Percentiles rank a stretch among this genome's conserved stretches.
phyloP scores from a whole-genome alignment of 1,140 invertebrate species.

The Araneus ventricosus region DNA sequence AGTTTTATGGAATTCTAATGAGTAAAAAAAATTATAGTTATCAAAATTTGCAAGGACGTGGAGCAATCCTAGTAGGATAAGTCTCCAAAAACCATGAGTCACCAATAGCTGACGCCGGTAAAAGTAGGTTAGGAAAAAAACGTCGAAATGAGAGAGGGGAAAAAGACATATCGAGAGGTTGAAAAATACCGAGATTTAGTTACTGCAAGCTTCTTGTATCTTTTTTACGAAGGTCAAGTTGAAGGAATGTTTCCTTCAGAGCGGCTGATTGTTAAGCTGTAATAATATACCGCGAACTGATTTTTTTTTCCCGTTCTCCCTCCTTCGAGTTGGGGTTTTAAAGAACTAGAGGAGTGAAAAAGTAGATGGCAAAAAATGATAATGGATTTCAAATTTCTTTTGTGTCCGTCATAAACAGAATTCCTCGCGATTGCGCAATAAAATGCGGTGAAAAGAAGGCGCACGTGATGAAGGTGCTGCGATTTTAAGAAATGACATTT shows the following conservation, averaged over 20 bases:
- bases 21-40: too few relatives aligned
- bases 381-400: slow-evolving; percentile 58
- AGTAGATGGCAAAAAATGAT: background rate
- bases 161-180: background rate
- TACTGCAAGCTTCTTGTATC: background rate
- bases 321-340: background rate
- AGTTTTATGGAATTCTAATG: too few relatives aligned
- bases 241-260: slow-evolving; percentile 14
- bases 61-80: too few relatives aligned
- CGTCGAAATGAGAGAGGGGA: background rate
- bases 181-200: background rate
- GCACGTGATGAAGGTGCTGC: too few relatives aligned
- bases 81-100: too few relatives aligned
- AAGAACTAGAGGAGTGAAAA: background rate
- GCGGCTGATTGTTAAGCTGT: slow-evolving; percentile 11
- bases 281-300: background rate
- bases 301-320: background rate
- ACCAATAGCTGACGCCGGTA: too few relatives aligned
- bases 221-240: slow-evolving; percentile 34
- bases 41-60: too few relatives aligned
- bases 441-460: background rate
- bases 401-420: slow-evolving; percentile 6
- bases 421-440: background rate
- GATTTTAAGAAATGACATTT: background rate
- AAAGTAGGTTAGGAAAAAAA: too few relatives aligned